phyloP scores from a whole-genome alignment of 1,140 invertebrate genomes.

The Nautilus pompilius region DNA sequence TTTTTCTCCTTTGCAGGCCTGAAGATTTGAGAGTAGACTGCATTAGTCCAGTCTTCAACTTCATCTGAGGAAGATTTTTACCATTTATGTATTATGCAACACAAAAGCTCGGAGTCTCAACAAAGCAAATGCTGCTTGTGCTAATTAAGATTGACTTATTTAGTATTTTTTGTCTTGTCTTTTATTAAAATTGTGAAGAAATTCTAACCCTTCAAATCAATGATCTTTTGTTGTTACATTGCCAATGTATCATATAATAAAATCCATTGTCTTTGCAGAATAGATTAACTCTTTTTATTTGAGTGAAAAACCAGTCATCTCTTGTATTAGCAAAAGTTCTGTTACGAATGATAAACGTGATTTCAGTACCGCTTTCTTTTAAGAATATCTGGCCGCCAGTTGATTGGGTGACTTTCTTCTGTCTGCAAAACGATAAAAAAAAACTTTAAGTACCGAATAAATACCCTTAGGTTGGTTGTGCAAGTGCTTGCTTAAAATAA shows the following conservation, averaged over 20 bases:
- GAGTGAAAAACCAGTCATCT: neutral
- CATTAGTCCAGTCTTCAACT: too few species aligned
- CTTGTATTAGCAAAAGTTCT: neutral
- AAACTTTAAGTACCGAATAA: too few species aligned
- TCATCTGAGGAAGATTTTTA: too few species aligned
- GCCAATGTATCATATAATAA: neutral
- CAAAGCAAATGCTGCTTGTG: too few species aligned
- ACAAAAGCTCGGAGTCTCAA: too few species aligned
- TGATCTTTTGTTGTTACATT: neutral
- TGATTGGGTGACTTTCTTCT: constrained; percentile 94
- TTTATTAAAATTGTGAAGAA: neutral
- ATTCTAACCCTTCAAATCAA: neutral
- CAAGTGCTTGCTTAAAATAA: too few species aligned
- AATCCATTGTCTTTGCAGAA: neutral
- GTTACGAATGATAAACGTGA: neutral
- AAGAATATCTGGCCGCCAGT: constrained; percentile 94
- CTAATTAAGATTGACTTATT: too few species aligned
- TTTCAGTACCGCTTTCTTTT: constrained; percentile 81
- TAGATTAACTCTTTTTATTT: neutral
- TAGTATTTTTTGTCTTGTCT: too few species aligned
- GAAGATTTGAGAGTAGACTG: too few species aligned
- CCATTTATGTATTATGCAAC: too few species aligned
- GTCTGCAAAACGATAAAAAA: constrained; percentile 70
- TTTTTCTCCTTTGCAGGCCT: too few species aligned
- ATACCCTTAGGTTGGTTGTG: too few species aligned